phyloP scores from a whole-genome alignment of 2,113 vertebrate species.

The Amphilophus citrinellus region DNA sequence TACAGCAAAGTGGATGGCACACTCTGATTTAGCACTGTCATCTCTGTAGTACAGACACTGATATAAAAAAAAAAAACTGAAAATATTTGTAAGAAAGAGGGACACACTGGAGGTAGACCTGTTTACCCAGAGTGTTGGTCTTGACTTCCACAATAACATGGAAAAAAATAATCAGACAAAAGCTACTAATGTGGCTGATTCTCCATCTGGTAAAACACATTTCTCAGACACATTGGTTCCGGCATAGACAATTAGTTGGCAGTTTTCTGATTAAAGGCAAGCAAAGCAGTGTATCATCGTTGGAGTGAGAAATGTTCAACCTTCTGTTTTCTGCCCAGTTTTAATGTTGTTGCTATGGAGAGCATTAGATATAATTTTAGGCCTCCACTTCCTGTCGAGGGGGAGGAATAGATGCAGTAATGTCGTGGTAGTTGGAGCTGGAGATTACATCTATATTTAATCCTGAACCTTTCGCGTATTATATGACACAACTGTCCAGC shows the following conservation, averaged over 20 bases:
- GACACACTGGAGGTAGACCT: not conserved
- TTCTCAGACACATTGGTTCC: not conserved
- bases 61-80: not conserved
- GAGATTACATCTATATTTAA: constrained; percentile 81
- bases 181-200: not conserved
- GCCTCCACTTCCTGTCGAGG: constrained; percentile 55
- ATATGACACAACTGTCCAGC: constrained; percentile 60
- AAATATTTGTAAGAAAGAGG: not conserved
- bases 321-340: constrained; percentile 29
- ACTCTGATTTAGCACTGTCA: not conserved
- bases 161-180: not conserved
- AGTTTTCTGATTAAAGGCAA: not conserved
- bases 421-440: constrained; percentile 44
- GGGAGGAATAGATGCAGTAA: constrained; percentile 47
- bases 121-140: not conserved
- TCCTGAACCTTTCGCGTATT: constrained; percentile 68
- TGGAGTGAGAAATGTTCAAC: constrained; percentile 12
- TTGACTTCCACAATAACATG: not conserved
- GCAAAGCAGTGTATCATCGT: not conserved
- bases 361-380: constrained; percentile 70
- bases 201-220: not conserved
- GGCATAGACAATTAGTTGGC: not conserved
- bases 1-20: not conserved
- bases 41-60: not conserved
- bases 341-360: constrained; percentile 76